Percentiles rank a stretch among this genome's conserved stretches.
phyloP scores from a whole-genome alignment of 2,797 vertebrate genomes.

The Cynodonichthys magdalenae region DNA sequence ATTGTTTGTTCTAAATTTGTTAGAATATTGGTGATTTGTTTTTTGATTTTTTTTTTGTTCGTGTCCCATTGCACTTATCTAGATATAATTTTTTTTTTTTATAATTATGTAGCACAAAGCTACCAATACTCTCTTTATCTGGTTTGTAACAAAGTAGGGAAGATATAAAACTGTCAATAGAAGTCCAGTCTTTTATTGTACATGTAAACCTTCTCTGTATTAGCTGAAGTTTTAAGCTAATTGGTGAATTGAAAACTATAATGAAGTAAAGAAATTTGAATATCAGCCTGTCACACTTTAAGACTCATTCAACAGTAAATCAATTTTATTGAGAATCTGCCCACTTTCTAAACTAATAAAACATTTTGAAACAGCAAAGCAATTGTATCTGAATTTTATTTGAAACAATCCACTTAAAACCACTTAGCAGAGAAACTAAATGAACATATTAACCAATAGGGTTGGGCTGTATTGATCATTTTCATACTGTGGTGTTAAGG shows the following conservation, averaged over 20 bases:
- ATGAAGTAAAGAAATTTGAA: background rate
- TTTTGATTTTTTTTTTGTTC: background rate
- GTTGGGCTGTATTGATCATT: too few species aligned
- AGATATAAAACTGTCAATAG: background rate
- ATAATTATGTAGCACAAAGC: slow-evolving; percentile 7
- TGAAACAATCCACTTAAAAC: too few species aligned
- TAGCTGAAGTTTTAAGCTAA: background rate
- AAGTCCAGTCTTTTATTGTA: background rate
- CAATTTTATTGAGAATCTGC: too few species aligned
- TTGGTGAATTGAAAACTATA: background rate
- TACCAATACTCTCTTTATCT: slow-evolving; percentile 13
- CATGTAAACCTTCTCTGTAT: background rate
- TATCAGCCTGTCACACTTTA: background rate
- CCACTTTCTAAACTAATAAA: too few species aligned
- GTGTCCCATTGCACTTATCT: slow-evolving; percentile 20
- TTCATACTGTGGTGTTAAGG: too few species aligned
- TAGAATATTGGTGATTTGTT: slow-evolving; percentile 14
- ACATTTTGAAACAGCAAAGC: too few species aligned
- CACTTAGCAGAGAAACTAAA: too few species aligned
- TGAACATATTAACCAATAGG: too few species aligned
- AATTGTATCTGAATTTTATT: too few species aligned
- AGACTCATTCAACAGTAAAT: background rate
- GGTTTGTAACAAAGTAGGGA: background rate
- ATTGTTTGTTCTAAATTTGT: slow-evolving; percentile 29
- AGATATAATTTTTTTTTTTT: slow-evolving; percentile 8